phyloP scores from a whole-genome alignment of 35 echinoderm and acorn worm genomes.

The Anneissia japonica region DNA sequence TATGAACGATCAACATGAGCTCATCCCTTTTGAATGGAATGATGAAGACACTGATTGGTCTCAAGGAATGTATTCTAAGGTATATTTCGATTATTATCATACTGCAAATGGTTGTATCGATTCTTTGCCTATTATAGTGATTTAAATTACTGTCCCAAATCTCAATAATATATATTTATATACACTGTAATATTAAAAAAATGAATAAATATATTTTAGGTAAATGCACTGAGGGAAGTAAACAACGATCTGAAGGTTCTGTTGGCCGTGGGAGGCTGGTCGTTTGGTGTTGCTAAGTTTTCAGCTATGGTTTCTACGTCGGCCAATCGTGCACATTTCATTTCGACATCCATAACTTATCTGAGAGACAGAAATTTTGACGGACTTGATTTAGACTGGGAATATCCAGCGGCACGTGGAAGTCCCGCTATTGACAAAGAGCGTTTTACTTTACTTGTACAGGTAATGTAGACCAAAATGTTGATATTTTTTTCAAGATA shows the following conservation, averaged over 20 bases:
- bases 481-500: no score
- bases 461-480: no score
- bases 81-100: no score
- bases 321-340: neutral
- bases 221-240: neutral
- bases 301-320: neutral
- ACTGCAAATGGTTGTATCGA: no score
- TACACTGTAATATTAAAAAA: no score
- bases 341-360: neutral
- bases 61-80: neutral
- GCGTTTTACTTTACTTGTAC: neutral
- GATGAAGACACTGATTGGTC: neutral
- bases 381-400: conserved; percentile 9
- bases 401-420: neutral
- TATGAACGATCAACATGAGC: neutral
- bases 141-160: no score
- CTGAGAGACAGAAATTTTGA: conserved; percentile 6
- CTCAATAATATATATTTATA: no score
- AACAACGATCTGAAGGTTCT: neutral
- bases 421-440: neutral
- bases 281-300: neutral
- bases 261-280: neutral
- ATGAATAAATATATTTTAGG: neutral
- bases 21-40: conserved; percentile 14
- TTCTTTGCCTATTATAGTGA: no score